Conservation (phyloP, 2,113 vertebrate genomes). For the Triplophysa tibetana region DNA sequence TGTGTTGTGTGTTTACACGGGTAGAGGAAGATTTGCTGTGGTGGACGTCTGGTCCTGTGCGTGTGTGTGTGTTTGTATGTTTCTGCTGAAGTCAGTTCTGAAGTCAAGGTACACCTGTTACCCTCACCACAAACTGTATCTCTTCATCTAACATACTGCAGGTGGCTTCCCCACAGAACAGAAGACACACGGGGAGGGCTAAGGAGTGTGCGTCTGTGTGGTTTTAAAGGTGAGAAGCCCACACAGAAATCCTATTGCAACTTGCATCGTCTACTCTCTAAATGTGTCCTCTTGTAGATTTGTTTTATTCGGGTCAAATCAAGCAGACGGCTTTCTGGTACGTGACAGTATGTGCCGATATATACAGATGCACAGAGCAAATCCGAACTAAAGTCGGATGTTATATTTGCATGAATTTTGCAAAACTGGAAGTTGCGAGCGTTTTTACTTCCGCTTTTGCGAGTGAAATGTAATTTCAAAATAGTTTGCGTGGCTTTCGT, state of each 20-base stretch:
- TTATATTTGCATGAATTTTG: too few relatives aligned
- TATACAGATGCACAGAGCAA: too few relatives aligned
- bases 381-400: too few relatives aligned
- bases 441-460: too few relatives aligned
- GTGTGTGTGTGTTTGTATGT: constrained; percentile 43
- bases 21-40: constrained; percentile 21
- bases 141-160: constrained; percentile 55
- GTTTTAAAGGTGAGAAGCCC: constrained; percentile 37
- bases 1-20: not conserved
- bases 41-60: constrained; percentile 37
- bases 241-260: constrained; percentile 31
- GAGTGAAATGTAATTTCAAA: too few relatives aligned
- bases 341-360: too few relatives aligned
- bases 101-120: constrained; percentile 65
- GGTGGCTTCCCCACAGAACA: constrained; percentile 64
- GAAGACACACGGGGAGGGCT: constrained; percentile 12
- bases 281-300: not conserved
- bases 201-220: constrained; percentile 39
- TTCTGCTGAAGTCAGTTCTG: constrained; percentile 21
- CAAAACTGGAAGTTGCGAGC: too few relatives aligned
- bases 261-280: not conserved
- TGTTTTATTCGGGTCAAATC: not conserved
- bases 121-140: constrained; percentile 52
- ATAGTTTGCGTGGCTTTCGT: too few relatives aligned
- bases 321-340: not conserved